phyloP scores from a whole-genome alignment of 2,888 invertebrate species.

The Lepidochrysops patricia region DNA sequence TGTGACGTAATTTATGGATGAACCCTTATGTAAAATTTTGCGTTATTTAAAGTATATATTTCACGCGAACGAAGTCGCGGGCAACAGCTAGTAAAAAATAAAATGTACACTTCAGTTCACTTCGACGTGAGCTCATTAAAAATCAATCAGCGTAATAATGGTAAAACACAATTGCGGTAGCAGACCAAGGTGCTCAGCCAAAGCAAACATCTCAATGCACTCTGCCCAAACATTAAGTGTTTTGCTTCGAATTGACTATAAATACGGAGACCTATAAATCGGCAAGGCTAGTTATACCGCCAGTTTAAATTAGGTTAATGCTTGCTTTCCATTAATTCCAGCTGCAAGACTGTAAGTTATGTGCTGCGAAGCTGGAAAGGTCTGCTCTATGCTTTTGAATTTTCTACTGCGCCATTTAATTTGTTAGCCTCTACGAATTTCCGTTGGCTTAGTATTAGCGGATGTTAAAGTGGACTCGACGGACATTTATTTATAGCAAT shows the following conservation, averaged over 20 bases:
- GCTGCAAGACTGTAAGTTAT: conserved; percentile 44
- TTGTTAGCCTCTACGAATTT: conserved; percentile 12
- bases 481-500: neutral
- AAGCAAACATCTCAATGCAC: conserved; percentile 20
- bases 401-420: conserved; percentile 18
- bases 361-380: conserved; percentile 26
- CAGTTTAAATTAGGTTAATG: conserved; percentile 56
- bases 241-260: conserved; percentile 25
- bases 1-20: no score
- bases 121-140: neutral
- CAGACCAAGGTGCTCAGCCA: conserved; percentile 12
- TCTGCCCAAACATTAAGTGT: conserved; percentile 21
- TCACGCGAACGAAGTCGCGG: no score
- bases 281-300: conserved; percentile 26
- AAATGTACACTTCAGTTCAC: no score
- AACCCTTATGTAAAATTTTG: no score
- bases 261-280: conserved; percentile 25
- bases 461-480: conserved; percentile 4
- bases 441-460: conserved; percentile 11
- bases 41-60: no score
- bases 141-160: neutral
- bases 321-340: conserved; percentile 45
- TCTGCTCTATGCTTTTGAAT: conserved; percentile 25
- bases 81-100: no score
- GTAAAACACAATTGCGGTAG: neutral